phyloP scores from a whole-genome alignment of 2,888 invertebrate genomes.

The Psylliodes chrysocephalus region DNA sequence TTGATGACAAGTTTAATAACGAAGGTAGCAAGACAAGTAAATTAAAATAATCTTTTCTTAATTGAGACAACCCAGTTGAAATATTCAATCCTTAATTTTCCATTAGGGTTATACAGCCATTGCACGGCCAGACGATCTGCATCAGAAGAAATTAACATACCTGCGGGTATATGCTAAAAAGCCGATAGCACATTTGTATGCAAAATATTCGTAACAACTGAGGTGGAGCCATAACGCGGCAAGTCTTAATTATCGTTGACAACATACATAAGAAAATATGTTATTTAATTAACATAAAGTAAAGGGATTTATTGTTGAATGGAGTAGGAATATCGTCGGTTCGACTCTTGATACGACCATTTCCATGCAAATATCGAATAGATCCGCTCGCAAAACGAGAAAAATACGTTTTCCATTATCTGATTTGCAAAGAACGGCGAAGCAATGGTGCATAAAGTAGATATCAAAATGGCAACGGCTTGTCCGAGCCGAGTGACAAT shows the following conservation, averaged over 20 bases:
- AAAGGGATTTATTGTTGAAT: slow-evolving; percentile 40
- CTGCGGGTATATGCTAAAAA: slow-evolving; percentile 6
- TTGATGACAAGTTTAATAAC: not conserved
- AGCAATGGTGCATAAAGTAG: slow-evolving; percentile 40
- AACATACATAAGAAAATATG: slow-evolving; percentile 49
- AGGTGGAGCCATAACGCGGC: slow-evolving; percentile 29
- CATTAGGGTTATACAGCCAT: slow-evolving; percentile 19
- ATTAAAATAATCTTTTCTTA: slow-evolving; percentile 25
- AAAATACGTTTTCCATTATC: slow-evolving; percentile 53
- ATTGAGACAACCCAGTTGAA: slow-evolving; percentile 25
- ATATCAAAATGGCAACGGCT: slow-evolving; percentile 40
- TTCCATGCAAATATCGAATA: slow-evolving; percentile 56
- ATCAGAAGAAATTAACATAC: slow-evolving; percentile 23
- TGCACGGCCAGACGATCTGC: slow-evolving; percentile 6
- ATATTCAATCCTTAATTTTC: slow-evolving; percentile 25
- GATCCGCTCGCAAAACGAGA: slow-evolving; percentile 47
- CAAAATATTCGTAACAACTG: slow-evolving; percentile 23
- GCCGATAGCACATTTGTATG: slow-evolving; percentile 32
- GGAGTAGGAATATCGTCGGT: slow-evolving; percentile 47
- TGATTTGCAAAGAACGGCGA: slow-evolving; percentile 33
- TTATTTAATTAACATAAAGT: slow-evolving; percentile 55
- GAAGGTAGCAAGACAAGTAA: slow-evolving; percentile 14
- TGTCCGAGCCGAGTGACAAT: slow-evolving; percentile 28
- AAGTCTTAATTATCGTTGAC: slow-evolving; percentile 52
- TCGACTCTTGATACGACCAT: slow-evolving; percentile 50